Evolutionary conservation across 1,140 invertebrate species (phyloP), one percentile per base, ranked within the genome.

Genomic region (Diuraphis noxia): DNA sequence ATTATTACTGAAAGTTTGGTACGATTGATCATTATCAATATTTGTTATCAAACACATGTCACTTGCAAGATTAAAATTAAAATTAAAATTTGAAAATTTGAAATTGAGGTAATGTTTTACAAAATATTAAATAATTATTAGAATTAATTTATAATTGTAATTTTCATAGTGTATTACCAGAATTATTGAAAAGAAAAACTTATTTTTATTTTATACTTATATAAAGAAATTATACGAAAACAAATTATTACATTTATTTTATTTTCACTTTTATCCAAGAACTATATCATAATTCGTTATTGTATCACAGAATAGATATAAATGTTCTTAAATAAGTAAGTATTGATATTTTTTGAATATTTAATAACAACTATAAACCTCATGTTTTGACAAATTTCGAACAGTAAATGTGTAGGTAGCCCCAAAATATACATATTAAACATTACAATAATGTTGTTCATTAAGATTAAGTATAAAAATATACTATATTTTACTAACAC

Each of bases 21-120:
- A 40, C 43, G 23, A 49, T 52, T 87, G 85, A 40, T 87, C 23
- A 30, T 52, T 87, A 87, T 87, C 85, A 87, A 43, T 52, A 25
- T 13, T 9, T 40, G 23, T 88, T 56, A 88, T 88, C 86, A 63
- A 86, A 86, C 34, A 52, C 85, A 43, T 34, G 84, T 81, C 23
- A 81, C 23, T 38, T 3, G 30, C 23, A 84, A n/a, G 30, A 84
- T 52, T 10, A 13, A 49, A 86, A 85, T n/a, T 85, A n/a, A 34
- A 46, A 85, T 13, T 40, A 23, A 84, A 84, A 40, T 82, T 82
- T 34, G 6, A 36, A 77, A 34, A 13, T 34, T 77, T 40, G 5
- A 82, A 82, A 25, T 40, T 81, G 23, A 40, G 40, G 30, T 25
- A 81, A 7, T 81, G n/a, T n/a, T n/a, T n/a, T n/a, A n/a, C n/a